Evolutionary conservation across 2,797 vertebrate genomes (phyloP).

Genomic region (Bradypodion pumilum): DNA sequence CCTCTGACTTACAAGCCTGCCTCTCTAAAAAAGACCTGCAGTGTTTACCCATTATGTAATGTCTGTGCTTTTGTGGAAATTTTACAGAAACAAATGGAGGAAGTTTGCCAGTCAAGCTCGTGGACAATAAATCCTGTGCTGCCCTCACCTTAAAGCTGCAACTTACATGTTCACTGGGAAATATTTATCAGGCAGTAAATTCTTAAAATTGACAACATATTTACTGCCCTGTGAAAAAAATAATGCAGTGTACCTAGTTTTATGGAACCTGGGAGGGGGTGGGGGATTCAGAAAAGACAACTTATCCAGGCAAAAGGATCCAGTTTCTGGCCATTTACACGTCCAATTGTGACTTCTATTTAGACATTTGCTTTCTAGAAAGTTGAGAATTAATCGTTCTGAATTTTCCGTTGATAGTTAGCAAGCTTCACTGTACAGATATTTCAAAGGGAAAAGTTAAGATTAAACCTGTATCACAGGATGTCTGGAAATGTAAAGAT

Average conservation of each 20-base stretch:
- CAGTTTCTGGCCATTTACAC: neutral
- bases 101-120: conserved; percentile 76
- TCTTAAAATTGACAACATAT: conserved; percentile 40
- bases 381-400: neutral
- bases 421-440: neutral
- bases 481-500: neutral
- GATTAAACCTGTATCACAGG: neutral
- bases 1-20: conserved; percentile 60
- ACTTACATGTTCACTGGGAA: conserved; percentile 56
- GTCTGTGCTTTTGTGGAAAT: conserved; percentile 77
- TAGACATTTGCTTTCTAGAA: neutral
- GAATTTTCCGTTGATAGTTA: neutral
- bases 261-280: neutral
- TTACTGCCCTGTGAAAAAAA: conserved; percentile 36
- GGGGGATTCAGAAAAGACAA: no score
- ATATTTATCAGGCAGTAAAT: conserved; percentile 62
- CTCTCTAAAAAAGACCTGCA: conserved; percentile 54
- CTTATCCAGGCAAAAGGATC: neutral
- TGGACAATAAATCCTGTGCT: conserved; percentile 76
- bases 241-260: neutral
- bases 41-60: conserved; percentile 78
- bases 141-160: conserved; percentile 64
- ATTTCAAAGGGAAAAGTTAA: neutral
- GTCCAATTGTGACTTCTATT: neutral
- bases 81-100: conserved; percentile 79